Evolutionary conservation across 2,888 invertebrate genomes (phyloP), one percentile per base, ranked within the genome.

Genomic region (Meteorus colon): DNA sequence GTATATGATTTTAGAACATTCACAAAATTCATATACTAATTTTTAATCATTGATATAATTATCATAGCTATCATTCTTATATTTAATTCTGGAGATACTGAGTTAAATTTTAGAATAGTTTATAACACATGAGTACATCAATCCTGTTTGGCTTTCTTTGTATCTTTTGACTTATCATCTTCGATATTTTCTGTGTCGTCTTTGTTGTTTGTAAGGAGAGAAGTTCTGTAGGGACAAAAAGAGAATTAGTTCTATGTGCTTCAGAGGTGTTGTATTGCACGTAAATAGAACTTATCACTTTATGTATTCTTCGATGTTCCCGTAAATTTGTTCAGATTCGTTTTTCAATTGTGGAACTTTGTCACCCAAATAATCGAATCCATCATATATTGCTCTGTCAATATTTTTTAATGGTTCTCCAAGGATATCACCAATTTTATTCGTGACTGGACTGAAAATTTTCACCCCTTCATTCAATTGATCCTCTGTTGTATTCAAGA

Each of bases 261-360:
- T 69, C 16, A 71, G 14, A 34, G n/a, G 8, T 8, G 34, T 6
- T 34, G 8, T 34, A 0, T 41, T 12, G 8, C 41, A 12, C 8
- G 2, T 41, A 2, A 12, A 12, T 4, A 48, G 3, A n/a, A 16
- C n/a, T 0, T 0, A 48, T 77, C 79, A 86, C 87, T 84, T 87
- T 71, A 86, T 70, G 37, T 80, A 83, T 59, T 79, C 81, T 63
- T 77, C 77, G 37, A 85, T 76, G 45, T 81, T 82, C 8, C 77
- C 81, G 59, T 84, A 82, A 67, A 91, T 89, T 81, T 90, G 84
- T 51, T 88, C 86, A 24, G 90, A 86, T 19, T 90, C 88, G 59
- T 88, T 86, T 51, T 86, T 89, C 66, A 91, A 89, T 19, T 89
- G 86, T 1, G 91, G 90, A 45, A 90, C 87, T 71, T 86, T 90